phyloP scores from a whole-genome alignment of 2,113 vertebrate genomes.

The Tragulus kanchil region DNA sequence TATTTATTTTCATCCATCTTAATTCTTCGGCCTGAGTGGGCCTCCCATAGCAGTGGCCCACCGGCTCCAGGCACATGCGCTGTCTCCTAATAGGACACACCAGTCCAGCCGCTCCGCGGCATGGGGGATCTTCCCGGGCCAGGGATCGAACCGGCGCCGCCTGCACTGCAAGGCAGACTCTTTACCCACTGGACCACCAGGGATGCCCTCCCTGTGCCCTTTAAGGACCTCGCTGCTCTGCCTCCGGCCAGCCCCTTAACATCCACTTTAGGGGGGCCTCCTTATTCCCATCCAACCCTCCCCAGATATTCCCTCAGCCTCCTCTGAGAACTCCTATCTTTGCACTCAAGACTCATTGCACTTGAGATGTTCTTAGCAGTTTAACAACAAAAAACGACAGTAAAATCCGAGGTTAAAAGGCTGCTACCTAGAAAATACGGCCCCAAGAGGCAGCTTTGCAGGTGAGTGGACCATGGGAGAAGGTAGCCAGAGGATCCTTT shows the following conservation, averaged over 20 bases:
- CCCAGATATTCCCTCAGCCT: not conserved
- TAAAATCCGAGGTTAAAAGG: not conserved
- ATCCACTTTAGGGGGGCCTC: not conserved
- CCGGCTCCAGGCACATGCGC: too few species aligned
- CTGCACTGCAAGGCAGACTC: too few species aligned
- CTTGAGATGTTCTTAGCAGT: not conserved
- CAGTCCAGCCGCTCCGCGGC: too few species aligned
- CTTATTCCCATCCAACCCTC: not conserved
- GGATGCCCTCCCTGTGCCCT: not conserved
- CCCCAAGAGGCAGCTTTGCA: not conserved
- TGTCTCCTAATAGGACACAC: too few species aligned
- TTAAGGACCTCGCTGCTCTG: not conserved
- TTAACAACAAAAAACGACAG: not conserved
- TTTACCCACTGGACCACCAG: too few species aligned
- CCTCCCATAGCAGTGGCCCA: too few species aligned
- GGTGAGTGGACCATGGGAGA: not conserved
- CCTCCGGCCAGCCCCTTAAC: not conserved
- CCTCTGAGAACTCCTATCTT: too few species aligned
- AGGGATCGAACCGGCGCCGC: too few species aligned
- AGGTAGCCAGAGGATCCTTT: not conserved
- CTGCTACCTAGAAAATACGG: not conserved
- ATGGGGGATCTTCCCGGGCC: too few species aligned
- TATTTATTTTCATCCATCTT: too few species aligned
- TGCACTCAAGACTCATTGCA: not conserved
- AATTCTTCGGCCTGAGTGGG: too few species aligned